Evolutionary conservation across 2,888 invertebrate species (phyloP), one percentile per base, ranked within the genome.

Genomic region (Colletes collaris): DNA sequence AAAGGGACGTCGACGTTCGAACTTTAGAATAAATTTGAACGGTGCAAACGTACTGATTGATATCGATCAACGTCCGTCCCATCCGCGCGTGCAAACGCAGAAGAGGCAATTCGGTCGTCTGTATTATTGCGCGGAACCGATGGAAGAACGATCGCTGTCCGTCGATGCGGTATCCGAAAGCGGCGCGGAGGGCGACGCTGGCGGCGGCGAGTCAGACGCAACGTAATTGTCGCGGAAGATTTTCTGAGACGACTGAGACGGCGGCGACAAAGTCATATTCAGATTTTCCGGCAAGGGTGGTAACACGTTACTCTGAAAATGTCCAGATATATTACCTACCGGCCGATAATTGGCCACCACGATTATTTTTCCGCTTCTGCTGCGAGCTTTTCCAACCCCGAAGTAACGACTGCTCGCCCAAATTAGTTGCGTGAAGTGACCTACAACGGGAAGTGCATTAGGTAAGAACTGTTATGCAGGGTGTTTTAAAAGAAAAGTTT

Each of bases 311-410:
- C 95, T 94, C 88, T 96, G 94, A 92, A 97, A 97, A 37, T 94
- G 94, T 7, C 97, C 97, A 1, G 96, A 95, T 50, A 95, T 92
- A 92, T 97, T 97, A 40, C 97, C 98, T 0, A 97, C 95, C 0
- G 97, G 97, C 53, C 95, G 95, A 92, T 97, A 98, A 93, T 97
- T 97, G 16, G 97, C 97, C 0, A 97, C 97, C 0, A 97, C 97
- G 82, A 97, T 96, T 60, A 97, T 94, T 90, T 97, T 97, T 13
- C 97, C 97, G 16, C 96, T 96, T 58, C 96, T 94, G 49, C 96
- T 96, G 67, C 96, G 95, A 0, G 97, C 97, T 90, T 97, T 97
- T 7, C 97, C 97, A 0, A 97, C 95, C 3, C 98, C 97, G 90
- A 97, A 95, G 91, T 95, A 95, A 59, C 95, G 95, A 2, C 96